Evolutionary conservation across 2,888 invertebrate genomes (phyloP), one percentile per base, ranked within the genome.

Genomic region (Limenitis arthemis): DNA sequence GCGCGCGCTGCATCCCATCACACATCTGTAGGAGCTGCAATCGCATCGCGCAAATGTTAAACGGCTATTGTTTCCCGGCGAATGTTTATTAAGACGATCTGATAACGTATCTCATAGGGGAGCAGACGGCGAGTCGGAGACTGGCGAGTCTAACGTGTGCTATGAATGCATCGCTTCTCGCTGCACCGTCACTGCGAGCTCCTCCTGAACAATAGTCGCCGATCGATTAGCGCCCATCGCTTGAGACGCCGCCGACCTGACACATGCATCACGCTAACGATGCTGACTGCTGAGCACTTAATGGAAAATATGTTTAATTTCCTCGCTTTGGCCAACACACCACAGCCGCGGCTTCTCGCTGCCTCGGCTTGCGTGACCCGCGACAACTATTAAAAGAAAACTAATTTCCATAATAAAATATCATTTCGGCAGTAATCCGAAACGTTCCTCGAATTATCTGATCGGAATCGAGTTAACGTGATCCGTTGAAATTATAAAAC

Each of bases 51-150:
- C 72, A 68, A 73, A 79, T 78, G 78, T 75, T 78, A 77, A 76
- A 73, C 74, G 75, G 59, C 69, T 72, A 79, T 85, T 85, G 84
- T 85, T 79, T 79, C 74, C 76, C 64, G 66, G 70, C 76, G 67
- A 80, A 80, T 83, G 84, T 83, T 83, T 83, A 84, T 81, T 84
- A 85, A 84, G 85, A 81, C 77, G 76, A 85, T 85, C 84, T 73
- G 84, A 85, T 85, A 84, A 61, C 73, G 68, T 77, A 79, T 79
- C 77, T 73, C 75, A 68, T 77, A 73, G 75, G 75, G 77, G 77
- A 73, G 71, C 71, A 68, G 74, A 67, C 76, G 72, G 63, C 73
- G 69, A 20, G 20, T 20, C 20, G 20, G 20, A 20, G 20, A 20
- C 20, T 20, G 72, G 63, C 73, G 69, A 73, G 72, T 73, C 77